A percentile compares a stretch with the other conserved stretches of the same genome.
These are phyloP conservation scores for Zaprionus lachaisei DNA, from an alignment of 1,140 invertebrate species.

Conservation along the genomic window DNA sequence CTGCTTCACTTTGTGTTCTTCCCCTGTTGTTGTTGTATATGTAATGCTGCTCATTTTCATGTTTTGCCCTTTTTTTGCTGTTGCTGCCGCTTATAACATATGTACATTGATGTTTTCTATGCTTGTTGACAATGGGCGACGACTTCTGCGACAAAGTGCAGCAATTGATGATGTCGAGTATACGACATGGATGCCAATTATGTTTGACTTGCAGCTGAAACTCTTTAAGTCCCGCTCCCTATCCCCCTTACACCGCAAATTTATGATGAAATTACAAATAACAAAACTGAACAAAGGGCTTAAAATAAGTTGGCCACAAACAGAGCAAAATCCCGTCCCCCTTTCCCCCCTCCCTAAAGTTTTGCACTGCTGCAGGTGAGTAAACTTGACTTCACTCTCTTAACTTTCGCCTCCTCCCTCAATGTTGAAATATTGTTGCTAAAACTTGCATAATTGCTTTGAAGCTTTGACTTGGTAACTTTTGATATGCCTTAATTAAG, in stretches of 20 bases:
- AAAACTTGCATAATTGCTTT: constrained; percentile 57
- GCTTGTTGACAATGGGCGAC: constrained; percentile 54
- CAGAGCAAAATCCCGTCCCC: not conserved
- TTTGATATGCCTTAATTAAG: constrained; percentile 62
- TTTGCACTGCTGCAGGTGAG: constrained; percentile 61
- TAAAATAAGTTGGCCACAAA: constrained; percentile 33
- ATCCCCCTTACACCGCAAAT: constrained; percentile 4
- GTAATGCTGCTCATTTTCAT: constrained; percentile 50
- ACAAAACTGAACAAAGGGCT: constrained; percentile 39
- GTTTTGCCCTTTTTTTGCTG: constrained; percentile 34
- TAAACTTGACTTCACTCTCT: constrained; percentile 49
- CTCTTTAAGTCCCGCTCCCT: not conserved
- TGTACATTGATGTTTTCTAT: constrained; percentile 59
- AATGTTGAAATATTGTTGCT: constrained; percentile 41
- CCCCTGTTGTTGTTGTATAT: constrained; percentile 41
- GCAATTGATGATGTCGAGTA: constrained; percentile 57
- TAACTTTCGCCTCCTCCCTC: constrained; percentile 24
- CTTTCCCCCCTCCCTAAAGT: not conserved
- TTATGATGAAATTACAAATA: constrained; percentile 39
- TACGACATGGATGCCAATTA: constrained; percentile 42
- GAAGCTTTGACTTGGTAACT: constrained; percentile 51
- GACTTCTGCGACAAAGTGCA: constrained; percentile 45
- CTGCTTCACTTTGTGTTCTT: constrained; percentile 14
- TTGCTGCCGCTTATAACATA: constrained; percentile 51
- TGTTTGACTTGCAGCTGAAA: constrained; percentile 10